Conservation (phyloP, 2,888 invertebrate genomes). For the Antheraea assamensis region DNA sequence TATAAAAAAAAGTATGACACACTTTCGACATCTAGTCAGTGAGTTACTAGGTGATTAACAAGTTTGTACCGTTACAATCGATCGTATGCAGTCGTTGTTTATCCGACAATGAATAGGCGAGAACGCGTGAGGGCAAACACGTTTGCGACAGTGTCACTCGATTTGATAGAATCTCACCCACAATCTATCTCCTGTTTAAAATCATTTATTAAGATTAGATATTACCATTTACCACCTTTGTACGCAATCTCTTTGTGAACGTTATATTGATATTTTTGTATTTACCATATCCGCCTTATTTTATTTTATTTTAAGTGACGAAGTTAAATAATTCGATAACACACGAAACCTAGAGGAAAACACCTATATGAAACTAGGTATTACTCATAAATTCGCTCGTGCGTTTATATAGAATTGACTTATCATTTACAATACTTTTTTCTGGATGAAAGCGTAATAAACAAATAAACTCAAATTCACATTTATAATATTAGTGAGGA, state of each 20-base stretch:
- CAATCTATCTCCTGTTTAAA: background rate
- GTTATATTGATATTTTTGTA: too few species aligned
- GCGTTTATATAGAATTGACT: too few species aligned
- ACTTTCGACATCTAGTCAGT: slow-evolving; percentile 1
- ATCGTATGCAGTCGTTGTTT: background rate
- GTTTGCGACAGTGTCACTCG: background rate
- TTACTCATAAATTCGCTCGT: too few species aligned
- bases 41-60: background rate
- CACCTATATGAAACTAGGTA: too few species aligned
- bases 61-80: slow-evolving; percentile 7
- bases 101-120: background rate
- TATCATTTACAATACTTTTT: too few species aligned
- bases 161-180: background rate
- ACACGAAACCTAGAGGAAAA: background rate
- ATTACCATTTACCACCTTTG: background rate
- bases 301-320: background rate
- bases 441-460: too few species aligned
- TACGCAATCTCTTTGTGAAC: background rate
- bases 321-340: background rate
- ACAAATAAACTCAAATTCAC: too few species aligned
- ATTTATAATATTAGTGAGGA: too few species aligned
- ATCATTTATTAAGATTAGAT: background rate
- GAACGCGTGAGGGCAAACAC: background rate
- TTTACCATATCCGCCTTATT: background rate
- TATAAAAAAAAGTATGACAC: slow-evolving; percentile 10